Evolutionary conservation across 2,113 vertebrate genomes (phyloP), one percentile per base, ranked within the genome.

Genomic region (Clarias magur): DNA sequence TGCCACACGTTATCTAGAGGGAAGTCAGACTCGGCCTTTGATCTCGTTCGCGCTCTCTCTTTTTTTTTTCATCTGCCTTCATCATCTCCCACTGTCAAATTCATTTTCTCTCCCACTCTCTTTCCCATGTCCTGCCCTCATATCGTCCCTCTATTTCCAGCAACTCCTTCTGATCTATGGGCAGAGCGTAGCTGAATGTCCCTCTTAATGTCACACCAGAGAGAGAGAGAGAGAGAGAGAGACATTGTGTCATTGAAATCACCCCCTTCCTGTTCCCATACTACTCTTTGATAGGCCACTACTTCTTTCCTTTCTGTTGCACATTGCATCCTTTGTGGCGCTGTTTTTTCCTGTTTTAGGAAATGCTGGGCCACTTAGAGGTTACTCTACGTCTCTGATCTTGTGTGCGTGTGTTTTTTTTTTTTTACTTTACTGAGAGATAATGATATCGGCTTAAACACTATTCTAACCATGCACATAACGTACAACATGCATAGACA

Each of bases 1-100:
- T 95, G 94, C 96, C 95, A 96, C 97, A 97, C 85, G 96, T 97
- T 98, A 98, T 97, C 97, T 97, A 95, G 92, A 90, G 91, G 89
- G 93, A 93, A 91, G 86, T 96, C 88, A 84, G 95, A 96, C 94
- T 75, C 90, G 95, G 96, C 95, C 96, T 96, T 96, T 95, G 95
- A 96, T 94, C 89, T 72, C 48, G 73, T 92, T 92, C 90, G 68
- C 65, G 91, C 90, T 85, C 85, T 91, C 91, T 90, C 75, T 53
- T 91, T 90, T 85, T 85, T 91, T 91, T 89, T 78, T 53, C 88
- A 86, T 83, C 89, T 86, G 89, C 85, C 80, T 54, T 90, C 87
- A 92, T 82, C 81, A 34, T 87, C 65, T 63, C 86, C 83, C 72
- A 87, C 83, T 80, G 12, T 65, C 70, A 78, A 16, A 91, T 91